Evolutionary conservation across 2,888 invertebrate species (phyloP).

Genomic region (Andrena bucephala): DNA sequence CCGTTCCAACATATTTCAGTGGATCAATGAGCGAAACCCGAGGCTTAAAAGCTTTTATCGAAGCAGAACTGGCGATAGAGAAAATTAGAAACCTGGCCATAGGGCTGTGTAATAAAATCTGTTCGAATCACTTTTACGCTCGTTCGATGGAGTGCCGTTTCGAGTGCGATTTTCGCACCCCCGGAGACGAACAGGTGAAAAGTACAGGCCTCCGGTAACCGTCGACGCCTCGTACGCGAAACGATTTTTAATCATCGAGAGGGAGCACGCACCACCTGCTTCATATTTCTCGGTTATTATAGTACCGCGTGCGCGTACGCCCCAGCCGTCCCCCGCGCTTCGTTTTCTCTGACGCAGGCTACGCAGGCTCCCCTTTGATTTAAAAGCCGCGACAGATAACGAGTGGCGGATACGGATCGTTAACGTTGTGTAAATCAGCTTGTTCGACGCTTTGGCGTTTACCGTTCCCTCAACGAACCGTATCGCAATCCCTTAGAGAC

Average conservation of each 20-base stretch:
- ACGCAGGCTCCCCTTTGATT: slow-evolving; percentile 13
- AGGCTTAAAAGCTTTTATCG: slow-evolving; percentile 41
- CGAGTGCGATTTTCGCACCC: neutral
- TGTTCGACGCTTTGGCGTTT: slow-evolving; percentile 36
- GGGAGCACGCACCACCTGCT: neutral
- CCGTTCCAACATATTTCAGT: slow-evolving; percentile 26
- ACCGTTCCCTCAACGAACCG: slow-evolving; percentile 29
- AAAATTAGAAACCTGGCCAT: slow-evolving; percentile 19
- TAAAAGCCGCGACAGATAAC: slow-evolving; percentile 18
- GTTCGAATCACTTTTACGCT: neutral
- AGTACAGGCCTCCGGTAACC: neutral
- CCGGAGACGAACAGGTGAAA: neutral
- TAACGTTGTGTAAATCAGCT: slow-evolving; percentile 33
- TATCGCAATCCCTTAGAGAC: slow-evolving; percentile 28
- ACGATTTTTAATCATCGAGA: neutral
- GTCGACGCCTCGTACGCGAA: neutral
- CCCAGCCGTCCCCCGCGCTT: too few species aligned
- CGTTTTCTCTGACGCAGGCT: neutral
- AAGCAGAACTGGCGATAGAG: neutral
- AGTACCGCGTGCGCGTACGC: too few species aligned
- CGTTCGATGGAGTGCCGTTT: neutral
- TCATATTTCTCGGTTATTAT: neutral
- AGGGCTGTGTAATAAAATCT: slow-evolving; percentile 39
- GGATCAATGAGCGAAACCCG: slow-evolving; percentile 46
- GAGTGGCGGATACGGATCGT: slow-evolving; percentile 22